Evolutionary conservation across 2,797 vertebrate species (phyloP), one percentile per base, ranked within the genome.

Genomic region (Mastacembelus armatus): DNA sequence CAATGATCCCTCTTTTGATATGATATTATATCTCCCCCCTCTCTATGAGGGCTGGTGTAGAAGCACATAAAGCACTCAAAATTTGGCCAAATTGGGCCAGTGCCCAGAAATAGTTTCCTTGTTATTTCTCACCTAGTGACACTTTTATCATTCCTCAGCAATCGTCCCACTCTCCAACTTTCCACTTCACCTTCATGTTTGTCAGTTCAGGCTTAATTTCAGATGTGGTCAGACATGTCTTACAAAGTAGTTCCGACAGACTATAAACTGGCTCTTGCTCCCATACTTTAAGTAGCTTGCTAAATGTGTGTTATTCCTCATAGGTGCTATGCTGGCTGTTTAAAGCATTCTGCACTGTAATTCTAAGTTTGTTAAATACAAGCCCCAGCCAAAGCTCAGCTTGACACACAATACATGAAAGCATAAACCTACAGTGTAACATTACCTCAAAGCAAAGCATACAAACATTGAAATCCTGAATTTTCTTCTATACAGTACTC

Each of bases 361-460:
- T 39, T 24, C 39, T 47, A 59, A 6, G 24, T 69, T 19, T 59
- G 11, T 51, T 0, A 60, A 67, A 51, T 40, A 48, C 5, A 22
- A 36, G 5, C 7, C 1, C 11, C 49, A n/a, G 18, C 59, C 45
- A 30, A 14, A 62, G 54, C 57, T 64, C 27, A 62, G n/a, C 18
- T 9, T 64, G 38, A 58, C 27, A 57, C 12, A 61, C 8, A 36
- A 32, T 10, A 50, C 30, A 56, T 21, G 60, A 32, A 57, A 24
- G 27, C 1, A 65, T 57, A 7, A 54, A 30, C 29, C n/a, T 18
- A 21, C 18, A 40, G 10, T 38, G 35, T 26, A 30, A 38, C 33
- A 62, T 30, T 43, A 50, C 48, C 59, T 55, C 45, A 79, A 69
- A 83, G 55, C 16, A 21, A 66, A 16, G 61, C 26, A 60, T 76